Conservation (phyloP, 2,113 vertebrate species). For the Cololabis saira region DNA sequence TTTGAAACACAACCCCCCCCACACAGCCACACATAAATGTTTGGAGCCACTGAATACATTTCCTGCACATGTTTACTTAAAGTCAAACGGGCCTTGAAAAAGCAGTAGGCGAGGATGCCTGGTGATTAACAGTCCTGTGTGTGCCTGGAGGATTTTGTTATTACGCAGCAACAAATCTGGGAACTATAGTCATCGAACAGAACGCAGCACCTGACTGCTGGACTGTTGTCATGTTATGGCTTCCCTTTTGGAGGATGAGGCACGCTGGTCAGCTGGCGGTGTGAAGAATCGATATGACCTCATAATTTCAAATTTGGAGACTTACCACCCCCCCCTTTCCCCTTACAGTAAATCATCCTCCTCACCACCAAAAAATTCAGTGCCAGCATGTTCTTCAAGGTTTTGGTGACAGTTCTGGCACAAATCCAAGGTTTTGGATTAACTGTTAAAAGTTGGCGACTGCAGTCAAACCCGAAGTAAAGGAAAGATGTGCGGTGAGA, state of each 20-base stretch:
- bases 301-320: neutral
- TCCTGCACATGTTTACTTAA: slow-evolving; percentile 77
- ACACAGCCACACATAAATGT: slow-evolving; percentile 76
- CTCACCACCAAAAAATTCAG: neutral
- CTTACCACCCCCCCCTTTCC: neutral
- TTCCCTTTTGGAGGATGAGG: slow-evolving; percentile 20
- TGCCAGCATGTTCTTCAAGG: neutral
- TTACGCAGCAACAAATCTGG: slow-evolving; percentile 75
- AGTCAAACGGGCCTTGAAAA: slow-evolving; percentile 80
- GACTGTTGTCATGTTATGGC: slow-evolving; percentile 45
- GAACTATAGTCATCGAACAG: slow-evolving; percentile 44
- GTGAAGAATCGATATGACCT: slow-evolving; percentile 6
- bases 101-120: slow-evolving; percentile 58
- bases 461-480: neutral
- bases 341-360: neutral
- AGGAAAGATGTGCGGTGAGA: too few relatives aligned
- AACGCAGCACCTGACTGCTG: slow-evolving; percentile 24
- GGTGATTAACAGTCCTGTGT: slow-evolving; percentile 71
- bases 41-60: slow-evolving; percentile 77
- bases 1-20: slow-evolving; percentile 64
- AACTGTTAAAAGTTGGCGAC: slow-evolving; percentile 6
- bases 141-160: slow-evolving; percentile 61
- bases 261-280: slow-evolving; percentile 1
- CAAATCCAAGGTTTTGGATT: neutral
- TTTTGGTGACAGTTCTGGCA: neutral